These are phyloP conservation scores for Ispidina picta DNA, from an alignment of 2,797 vertebrate species.

Conservation along the genomic window DNA sequence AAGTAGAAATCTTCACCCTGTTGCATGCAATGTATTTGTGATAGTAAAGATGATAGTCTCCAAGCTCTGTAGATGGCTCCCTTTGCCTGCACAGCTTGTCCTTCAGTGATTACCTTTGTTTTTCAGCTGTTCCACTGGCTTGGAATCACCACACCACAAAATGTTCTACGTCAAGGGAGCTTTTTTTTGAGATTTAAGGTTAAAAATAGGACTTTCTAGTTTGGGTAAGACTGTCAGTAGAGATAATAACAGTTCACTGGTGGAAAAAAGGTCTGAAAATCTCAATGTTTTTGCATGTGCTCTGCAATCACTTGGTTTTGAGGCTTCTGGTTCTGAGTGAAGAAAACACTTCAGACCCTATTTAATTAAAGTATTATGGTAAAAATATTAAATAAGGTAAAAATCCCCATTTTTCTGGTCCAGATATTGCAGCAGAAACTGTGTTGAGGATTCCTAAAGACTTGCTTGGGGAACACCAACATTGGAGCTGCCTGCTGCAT, in stretches of 20 bases:
- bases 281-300: not conserved
- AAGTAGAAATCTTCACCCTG: conserved; percentile 73
- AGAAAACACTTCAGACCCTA: not conserved
- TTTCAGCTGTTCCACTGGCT: conserved; percentile 8
- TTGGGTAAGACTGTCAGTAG: not conserved
- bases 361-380: not conserved
- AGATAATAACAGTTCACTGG: not conserved
- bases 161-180: not conserved
- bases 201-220: not conserved
- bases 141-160: not conserved
- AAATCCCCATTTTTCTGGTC: not conserved
- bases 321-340: not conserved
- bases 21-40: conserved; percentile 42
- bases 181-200: not conserved
- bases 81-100: not conserved
- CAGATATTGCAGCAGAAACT: not conserved
- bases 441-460: not conserved
- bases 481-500: not conserved
- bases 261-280: not conserved
- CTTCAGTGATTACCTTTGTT: not conserved
- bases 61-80: not conserved
- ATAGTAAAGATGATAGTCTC: not conserved
- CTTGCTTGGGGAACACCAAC: not conserved
- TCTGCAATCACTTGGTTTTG: not conserved
- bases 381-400: not conserved